These are phyloP conservation scores for Pica pica DNA, from an alignment of 2,113 vertebrate species.

Conservation along the genomic window DNA sequence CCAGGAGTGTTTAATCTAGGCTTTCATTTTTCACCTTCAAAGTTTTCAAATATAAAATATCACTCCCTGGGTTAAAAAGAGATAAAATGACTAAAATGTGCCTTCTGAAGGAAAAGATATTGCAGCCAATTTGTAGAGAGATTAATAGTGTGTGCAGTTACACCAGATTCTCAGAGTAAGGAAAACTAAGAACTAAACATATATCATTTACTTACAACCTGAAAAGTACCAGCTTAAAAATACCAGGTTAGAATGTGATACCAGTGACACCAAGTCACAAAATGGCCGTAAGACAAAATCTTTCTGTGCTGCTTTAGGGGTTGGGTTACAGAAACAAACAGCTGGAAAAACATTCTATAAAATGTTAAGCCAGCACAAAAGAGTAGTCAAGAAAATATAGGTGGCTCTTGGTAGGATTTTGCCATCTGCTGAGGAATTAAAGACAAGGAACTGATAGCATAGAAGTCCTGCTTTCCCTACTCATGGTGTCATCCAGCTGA, in stretches of 20 bases:
- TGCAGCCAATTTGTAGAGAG: neutral
- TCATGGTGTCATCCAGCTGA: neutral
- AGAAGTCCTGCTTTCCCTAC: neutral
- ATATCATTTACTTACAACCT: neutral
- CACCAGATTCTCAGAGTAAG: neutral
- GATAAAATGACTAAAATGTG: neutral
- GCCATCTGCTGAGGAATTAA: neutral
- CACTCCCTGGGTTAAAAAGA: neutral
- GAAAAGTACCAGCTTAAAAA: neutral
- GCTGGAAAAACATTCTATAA: neutral
- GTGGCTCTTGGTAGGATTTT: neutral
- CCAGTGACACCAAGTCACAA: neutral
- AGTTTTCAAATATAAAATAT: constrained; percentile 1
- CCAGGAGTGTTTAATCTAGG: neutral
- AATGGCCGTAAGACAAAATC: neutral
- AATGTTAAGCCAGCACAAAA: neutral
- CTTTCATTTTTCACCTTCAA: neutral
- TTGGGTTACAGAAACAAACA: neutral
- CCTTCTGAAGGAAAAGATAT: neutral
- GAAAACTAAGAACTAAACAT: neutral
- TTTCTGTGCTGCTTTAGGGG: neutral
- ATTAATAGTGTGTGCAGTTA: neutral
- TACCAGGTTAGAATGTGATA: neutral
- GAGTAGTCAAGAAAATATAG: neutral
- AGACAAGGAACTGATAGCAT: neutral